These are phyloP conservation scores for Buphagus erythrorhynchus DNA, from an alignment of 2,797 vertebrate species.

Conservation along the genomic window DNA sequence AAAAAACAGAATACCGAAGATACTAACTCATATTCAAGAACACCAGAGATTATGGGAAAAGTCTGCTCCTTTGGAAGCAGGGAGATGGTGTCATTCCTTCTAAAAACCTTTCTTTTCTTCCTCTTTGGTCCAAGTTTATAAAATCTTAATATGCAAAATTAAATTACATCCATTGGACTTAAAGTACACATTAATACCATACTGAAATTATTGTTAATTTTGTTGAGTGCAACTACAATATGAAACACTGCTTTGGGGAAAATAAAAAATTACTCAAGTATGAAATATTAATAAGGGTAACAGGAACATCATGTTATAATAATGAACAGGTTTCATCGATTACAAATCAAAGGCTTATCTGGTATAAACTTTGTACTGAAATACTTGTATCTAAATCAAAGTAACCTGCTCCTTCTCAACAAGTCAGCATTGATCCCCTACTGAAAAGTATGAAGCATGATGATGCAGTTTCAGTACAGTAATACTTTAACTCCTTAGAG, in stretches of 20 bases:
- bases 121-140: not conserved
- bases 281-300: not conserved
- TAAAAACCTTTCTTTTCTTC: not conserved
- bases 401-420: not conserved
- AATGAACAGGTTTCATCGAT: not conserved
- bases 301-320: not conserved
- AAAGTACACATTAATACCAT: not conserved
- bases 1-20: not conserved
- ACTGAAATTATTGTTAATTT: not conserved
- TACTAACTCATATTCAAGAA: not conserved
- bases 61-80: not conserved
- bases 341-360: not conserved
- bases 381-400: not conserved
- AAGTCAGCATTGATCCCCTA: not conserved
- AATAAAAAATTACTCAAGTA: not conserved
- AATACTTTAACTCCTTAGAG: not conserved
- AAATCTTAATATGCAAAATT: not conserved
- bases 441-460: not conserved
- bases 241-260: not conserved
- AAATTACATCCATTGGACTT: not conserved
- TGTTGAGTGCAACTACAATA: not conserved
- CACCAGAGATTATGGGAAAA: not conserved
- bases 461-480: not conserved
- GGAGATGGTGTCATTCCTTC: not conserved
- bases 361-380: not conserved